phyloP scores from a whole-genome alignment of 2,888 invertebrate genomes.

The Drosophila subquinaria region DNA sequence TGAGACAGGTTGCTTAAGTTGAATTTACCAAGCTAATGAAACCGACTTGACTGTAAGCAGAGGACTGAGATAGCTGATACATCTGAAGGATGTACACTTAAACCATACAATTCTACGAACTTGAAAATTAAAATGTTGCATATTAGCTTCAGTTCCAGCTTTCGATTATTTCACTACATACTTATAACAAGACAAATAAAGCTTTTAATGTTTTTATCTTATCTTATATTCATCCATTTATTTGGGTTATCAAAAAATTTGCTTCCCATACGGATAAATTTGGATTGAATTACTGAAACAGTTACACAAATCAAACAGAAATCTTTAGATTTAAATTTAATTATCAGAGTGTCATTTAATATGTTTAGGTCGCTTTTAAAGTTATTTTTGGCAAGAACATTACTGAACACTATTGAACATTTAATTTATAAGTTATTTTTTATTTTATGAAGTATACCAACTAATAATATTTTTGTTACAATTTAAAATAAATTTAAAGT shows the following conservation, averaged over 20 bases:
- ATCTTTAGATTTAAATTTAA: neutral
- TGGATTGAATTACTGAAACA: constrained; percentile 2
- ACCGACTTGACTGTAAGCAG: constrained; percentile 28
- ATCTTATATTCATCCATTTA: constrained; percentile 28
- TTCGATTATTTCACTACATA: constrained; percentile 1
- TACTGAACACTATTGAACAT: neutral
- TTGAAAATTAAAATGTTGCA: constrained; percentile 26
- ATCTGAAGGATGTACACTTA: constrained; percentile 25
- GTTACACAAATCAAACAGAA: neutral
- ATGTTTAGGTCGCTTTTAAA: neutral
- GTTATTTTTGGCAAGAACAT: neutral
- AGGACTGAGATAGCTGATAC: constrained; percentile 2
- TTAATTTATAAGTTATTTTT: no score
- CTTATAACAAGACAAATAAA: neutral
- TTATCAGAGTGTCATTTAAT: constrained; percentile 1
- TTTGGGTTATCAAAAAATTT: constrained; percentile 3
- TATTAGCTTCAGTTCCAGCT: neutral
- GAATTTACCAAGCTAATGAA: constrained; percentile 40
- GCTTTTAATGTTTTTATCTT: constrained; percentile 3
- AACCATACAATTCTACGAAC: constrained; percentile 23
- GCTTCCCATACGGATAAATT: constrained; percentile 8
- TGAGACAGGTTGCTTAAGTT: constrained; percentile 10
- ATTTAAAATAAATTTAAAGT: no score
- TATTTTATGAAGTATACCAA: no score
- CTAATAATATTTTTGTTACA: no score